Evolutionary conservation across 2,888 invertebrate genomes (phyloP).

Genomic region (Rhyacophila evoluta): DNA sequence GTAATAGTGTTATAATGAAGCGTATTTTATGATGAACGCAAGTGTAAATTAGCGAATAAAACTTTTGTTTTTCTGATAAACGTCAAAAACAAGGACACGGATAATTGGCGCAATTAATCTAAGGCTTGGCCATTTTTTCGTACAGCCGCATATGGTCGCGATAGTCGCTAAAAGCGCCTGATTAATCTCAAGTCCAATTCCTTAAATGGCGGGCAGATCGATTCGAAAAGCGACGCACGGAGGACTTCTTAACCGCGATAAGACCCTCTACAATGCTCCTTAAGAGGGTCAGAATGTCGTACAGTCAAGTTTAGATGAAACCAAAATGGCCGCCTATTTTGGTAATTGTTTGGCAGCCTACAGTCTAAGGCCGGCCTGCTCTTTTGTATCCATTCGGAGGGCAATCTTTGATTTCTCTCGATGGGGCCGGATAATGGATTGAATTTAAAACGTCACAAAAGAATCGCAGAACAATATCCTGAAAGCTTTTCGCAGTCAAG

Average conservation of each 20-base stretch:
- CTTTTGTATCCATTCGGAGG: constrained; percentile 19
- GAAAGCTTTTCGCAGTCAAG: constrained; percentile 19
- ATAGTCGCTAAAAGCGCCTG: constrained; percentile 11
- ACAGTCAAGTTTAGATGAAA: constrained; percentile 19
- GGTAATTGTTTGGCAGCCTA: constrained; percentile 19
- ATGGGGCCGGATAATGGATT: constrained; percentile 24
- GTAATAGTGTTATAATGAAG: too few species aligned
- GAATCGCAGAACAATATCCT: constrained; percentile 19
- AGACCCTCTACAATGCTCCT: constrained; percentile 8
- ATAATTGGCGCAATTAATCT: constrained; percentile 17
- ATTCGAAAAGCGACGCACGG: constrained; percentile 13
- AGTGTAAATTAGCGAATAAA: background rate
- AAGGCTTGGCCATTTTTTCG: background rate
- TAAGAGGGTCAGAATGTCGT: constrained; percentile 24
- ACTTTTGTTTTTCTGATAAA: background rate
- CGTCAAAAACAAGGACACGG: constrained; percentile 10
- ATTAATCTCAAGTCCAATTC: constrained; percentile 29
- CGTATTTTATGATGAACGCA: too few species aligned
- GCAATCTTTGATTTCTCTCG: constrained; percentile 22
- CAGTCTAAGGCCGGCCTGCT: constrained; percentile 9
- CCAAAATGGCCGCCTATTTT: constrained; percentile 19
- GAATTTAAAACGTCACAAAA: constrained; percentile 22
- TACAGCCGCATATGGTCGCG: background rate
- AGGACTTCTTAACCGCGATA: background rate
- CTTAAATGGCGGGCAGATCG: constrained; percentile 20